A percentile compares a stretch with the other conserved stretches of the same genome.
These are phyloP conservation scores for Dolichallabes microphthalmus DNA, from an alignment of 2,113 vertebrate genomes.

Conservation along the genomic window DNA sequence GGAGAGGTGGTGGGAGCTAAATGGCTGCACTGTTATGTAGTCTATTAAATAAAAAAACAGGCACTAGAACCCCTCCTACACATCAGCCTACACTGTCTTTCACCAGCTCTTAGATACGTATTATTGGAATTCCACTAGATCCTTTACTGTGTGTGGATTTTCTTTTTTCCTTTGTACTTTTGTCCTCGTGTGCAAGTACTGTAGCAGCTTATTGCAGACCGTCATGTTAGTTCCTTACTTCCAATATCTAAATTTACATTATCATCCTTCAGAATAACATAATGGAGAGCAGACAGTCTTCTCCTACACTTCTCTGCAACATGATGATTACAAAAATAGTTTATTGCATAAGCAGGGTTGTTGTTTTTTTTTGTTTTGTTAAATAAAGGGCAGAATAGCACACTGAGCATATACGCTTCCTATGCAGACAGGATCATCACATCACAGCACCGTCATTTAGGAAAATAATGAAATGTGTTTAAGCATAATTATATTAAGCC, in stretches of 20 bases:
- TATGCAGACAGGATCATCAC: neutral
- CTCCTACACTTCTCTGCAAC: neutral
- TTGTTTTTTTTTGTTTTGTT: neutral
- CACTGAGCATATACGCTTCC: neutral
- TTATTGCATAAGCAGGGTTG: conserved; percentile 24
- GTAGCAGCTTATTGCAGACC: neutral
- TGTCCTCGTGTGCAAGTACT: neutral
- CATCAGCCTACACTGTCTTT: conserved; percentile 5
- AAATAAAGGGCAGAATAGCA: neutral
- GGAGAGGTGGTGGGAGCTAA: conserved; percentile 3
- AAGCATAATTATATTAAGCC: neutral
- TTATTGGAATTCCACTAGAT: conserved; percentile 3
- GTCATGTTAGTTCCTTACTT: neutral
- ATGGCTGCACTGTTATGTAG: neutral
- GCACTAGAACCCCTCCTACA: neutral
- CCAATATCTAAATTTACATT: neutral
- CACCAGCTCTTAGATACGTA: conserved; percentile 21
- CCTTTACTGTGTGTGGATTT: neutral
- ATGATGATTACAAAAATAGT: neutral
- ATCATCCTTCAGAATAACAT: neutral
- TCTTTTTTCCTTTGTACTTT: neutral
- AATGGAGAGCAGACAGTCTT: neutral
- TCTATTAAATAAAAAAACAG: neutral
- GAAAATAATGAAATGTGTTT: conserved; percentile 5
- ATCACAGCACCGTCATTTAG: neutral